Evolutionary conservation across 2,113 vertebrate genomes (phyloP).

Genomic region (Aleadryas rufinucha): DNA sequence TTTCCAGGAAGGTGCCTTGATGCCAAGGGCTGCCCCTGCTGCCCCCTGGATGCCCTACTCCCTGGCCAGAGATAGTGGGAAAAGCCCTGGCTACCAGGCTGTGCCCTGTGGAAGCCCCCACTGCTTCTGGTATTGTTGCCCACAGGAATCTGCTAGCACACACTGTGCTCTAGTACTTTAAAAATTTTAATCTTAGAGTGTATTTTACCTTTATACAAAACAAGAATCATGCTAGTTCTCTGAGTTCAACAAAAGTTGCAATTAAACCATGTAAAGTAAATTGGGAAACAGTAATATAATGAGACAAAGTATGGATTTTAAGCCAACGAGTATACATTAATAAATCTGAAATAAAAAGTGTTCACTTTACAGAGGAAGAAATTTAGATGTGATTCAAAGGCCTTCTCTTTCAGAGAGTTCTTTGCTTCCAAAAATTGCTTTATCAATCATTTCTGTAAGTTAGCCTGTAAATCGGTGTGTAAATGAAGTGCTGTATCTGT

Average conservation of each 20-base stretch:
- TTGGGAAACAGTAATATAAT: not conserved
- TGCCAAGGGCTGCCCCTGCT: not conserved
- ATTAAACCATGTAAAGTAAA: not conserved
- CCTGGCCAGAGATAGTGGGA: not conserved
- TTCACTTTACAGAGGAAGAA: not conserved
- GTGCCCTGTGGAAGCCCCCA: not conserved
- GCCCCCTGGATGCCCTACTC: not conserved
- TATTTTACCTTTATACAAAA: not conserved
- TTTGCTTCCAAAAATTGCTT: constrained; percentile 12
- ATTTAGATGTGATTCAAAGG: not conserved
- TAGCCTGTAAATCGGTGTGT: constrained; percentile 19
- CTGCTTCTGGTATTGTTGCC: not conserved
- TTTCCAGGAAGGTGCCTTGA: not conserved
- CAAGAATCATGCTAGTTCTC: not conserved
- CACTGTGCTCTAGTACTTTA: accelerated
- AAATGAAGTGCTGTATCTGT: constrained; percentile 57
- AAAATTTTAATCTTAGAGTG: not conserved
- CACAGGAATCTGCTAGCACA: not conserved
- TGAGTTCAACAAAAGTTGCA: not conserved
- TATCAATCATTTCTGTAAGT: constrained; percentile 59
- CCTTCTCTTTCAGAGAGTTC: constrained; percentile 7
- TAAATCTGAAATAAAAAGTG: not conserved
- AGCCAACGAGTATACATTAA: not conserved
- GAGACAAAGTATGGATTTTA: not conserved
- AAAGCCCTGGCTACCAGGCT: not conserved